Percentiles rank a stretch among this genome's conserved stretches.
These are phyloP conservation scores for Macrobrachium rosenbergii DNA, from an alignment of 1,140 invertebrate genomes.

Conservation along the genomic window DNA sequence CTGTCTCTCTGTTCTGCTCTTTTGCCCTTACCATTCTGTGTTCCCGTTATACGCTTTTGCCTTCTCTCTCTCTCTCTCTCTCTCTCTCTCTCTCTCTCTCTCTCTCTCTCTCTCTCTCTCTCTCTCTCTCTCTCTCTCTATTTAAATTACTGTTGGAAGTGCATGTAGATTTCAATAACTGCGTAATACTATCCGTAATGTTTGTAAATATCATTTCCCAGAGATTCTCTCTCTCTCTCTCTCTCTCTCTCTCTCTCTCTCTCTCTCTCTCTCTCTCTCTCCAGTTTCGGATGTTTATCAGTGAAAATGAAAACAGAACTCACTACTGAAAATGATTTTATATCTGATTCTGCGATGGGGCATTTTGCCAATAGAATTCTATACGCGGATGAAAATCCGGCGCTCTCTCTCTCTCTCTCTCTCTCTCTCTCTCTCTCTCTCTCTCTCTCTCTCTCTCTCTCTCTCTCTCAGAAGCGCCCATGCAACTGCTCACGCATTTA, in stretches of 20 bases:
- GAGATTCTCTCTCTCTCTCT: not conserved
- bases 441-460: not conserved
- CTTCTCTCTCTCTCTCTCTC: not conserved
- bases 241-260: constrained; percentile 20
- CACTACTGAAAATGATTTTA: too few species aligned
- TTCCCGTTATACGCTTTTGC: too few species aligned
- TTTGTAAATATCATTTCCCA: not conserved
- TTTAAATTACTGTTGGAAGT: not conserved
- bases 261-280: constrained; percentile 9
- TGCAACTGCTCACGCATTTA: not conserved
- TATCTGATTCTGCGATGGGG: not conserved
- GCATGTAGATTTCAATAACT: too few species aligned
- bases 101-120: constrained; percentile 18
- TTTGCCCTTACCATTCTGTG: too few species aligned
- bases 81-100: constrained; percentile 17
- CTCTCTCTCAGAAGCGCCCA: not conserved
- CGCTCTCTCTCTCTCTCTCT: constrained; percentile 8
- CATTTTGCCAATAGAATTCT: too few species aligned
- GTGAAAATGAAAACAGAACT: not conserved
- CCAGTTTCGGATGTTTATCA: too few species aligned
- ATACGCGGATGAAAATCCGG: not conserved
- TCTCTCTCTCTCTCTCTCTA: constrained; percentile 9
- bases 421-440: not conserved
- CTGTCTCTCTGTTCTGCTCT: too few species aligned
- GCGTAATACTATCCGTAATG: too few species aligned